These are phyloP conservation scores for Ctenomys sociabilis DNA, from an alignment of 2,113 vertebrate species.

Conservation along the genomic window DNA sequence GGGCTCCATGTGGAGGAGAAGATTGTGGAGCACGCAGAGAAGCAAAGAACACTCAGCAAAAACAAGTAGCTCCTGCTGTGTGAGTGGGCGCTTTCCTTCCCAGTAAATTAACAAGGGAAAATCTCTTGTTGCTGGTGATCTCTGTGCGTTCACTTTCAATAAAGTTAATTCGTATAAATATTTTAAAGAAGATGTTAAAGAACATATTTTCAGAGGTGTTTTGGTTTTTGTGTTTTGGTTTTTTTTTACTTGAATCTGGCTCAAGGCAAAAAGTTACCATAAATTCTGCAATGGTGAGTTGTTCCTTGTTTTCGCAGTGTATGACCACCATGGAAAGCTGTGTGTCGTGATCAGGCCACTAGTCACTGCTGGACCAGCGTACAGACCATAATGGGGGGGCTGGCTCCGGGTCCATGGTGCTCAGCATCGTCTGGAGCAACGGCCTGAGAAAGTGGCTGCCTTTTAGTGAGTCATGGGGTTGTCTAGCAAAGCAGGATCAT, in stretches of 20 bases:
- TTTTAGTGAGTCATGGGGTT: background rate
- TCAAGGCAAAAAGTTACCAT: too few species aligned
- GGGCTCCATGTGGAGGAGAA: slow-evolving; percentile 97
- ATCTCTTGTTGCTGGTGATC: slow-evolving; percentile 9
- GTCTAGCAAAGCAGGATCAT: background rate
- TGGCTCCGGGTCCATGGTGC: rapidly evolving
- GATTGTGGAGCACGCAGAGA: slow-evolving; percentile 96
- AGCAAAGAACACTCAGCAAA: slow-evolving; percentile 96
- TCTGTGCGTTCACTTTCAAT: slow-evolving; percentile 71
- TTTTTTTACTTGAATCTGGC: background rate
- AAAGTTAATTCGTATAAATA: slow-evolving; percentile 68
- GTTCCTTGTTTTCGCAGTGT: background rate
- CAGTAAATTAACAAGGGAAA: slow-evolving; percentile 42
- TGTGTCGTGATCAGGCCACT: background rate
- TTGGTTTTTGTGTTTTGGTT: background rate
- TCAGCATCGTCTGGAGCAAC: background rate
- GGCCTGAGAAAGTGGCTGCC: background rate
- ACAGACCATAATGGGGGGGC: background rate
- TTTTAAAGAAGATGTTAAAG: slow-evolving; percentile 60
- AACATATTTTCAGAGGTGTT: background rate
- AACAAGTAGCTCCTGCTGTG: slow-evolving; percentile 89
- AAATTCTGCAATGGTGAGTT: background rate
- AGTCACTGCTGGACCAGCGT: rapidly evolving
- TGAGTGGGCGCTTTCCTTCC: slow-evolving; percentile 27
- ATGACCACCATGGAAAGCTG: background rate